Evolutionary conservation across 2,797 vertebrate species (phyloP).

Genomic region (Rousettus madagascariensis): DNA sequence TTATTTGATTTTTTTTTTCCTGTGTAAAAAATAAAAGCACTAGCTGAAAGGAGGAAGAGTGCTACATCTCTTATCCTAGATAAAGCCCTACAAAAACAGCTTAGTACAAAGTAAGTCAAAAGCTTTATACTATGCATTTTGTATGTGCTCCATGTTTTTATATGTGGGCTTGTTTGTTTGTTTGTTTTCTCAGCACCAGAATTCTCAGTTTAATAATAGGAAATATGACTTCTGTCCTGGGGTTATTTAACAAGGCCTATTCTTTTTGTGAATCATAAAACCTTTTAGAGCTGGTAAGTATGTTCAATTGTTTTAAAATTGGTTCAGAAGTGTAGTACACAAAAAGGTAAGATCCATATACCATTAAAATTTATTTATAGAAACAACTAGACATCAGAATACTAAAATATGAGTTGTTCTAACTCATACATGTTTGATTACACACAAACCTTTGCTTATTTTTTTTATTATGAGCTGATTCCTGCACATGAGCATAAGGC

Average conservation of each 20-base stretch:
- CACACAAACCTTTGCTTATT: not conserved
- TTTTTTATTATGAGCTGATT: not conserved
- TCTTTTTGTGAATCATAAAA: not conserved
- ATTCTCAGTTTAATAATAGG: constrained; percentile 7
- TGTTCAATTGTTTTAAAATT: constrained; percentile 9
- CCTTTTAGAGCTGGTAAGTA: not conserved
- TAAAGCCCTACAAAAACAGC: constrained; percentile 93
- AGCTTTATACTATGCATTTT: not conserved
- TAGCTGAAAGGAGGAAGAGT: constrained; percentile 95
- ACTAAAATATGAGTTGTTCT: not conserved
- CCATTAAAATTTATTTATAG: not conserved
- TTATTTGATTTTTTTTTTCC: constrained; percentile 74
- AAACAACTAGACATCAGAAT: constrained; percentile 18
- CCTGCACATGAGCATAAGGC: not conserved
- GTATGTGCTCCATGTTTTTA: not conserved
- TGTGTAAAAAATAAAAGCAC: constrained; percentile 94
- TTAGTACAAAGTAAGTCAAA: constrained; percentile 88
- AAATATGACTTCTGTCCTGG: not conserved
- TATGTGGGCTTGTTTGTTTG: not conserved
- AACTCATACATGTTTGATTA: not conserved
- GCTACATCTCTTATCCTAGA: constrained; percentile 95
- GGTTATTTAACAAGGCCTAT: not conserved
- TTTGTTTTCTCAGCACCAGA: not conserved
- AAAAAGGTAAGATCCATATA: not conserved
- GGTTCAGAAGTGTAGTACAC: not conserved